Evolutionary conservation across 2,888 invertebrate species (phyloP).

Genomic region (Ichneumoninae sp.): DNA sequence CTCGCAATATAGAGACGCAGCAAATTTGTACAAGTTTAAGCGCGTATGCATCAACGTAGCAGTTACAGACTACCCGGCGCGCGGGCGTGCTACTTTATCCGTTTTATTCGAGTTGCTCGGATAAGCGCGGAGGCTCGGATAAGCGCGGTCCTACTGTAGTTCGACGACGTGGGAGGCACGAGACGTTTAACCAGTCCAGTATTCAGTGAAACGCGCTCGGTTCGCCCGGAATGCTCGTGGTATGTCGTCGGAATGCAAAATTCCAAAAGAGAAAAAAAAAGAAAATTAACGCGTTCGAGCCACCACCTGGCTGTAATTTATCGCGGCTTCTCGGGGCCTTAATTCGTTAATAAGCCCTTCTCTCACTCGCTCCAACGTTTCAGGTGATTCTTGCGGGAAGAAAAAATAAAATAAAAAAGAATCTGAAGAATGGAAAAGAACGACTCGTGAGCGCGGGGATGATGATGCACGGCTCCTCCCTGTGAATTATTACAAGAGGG

Average conservation of each 20-base stretch:
- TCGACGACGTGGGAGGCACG: slow-evolving; percentile 39
- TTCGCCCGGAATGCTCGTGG: slow-evolving; percentile 70
- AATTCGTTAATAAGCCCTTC: slow-evolving; percentile 76
- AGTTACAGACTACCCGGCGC: too few relatives aligned
- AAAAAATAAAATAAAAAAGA: slow-evolving; percentile 45
- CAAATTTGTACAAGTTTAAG: too few relatives aligned
- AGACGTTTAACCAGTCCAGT: not conserved
- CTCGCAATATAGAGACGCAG: too few relatives aligned
- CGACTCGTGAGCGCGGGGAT: slow-evolving; percentile 66
- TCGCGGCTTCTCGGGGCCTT: slow-evolving; percentile 73
- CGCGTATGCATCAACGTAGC: too few relatives aligned
- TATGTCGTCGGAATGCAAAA: slow-evolving; percentile 72
- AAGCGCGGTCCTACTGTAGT: too few relatives aligned
- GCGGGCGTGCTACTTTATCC: too few relatives aligned
- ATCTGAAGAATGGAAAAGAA: slow-evolving; percentile 51
- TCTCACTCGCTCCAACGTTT: slow-evolving; percentile 66
- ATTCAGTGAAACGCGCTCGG: slow-evolving; percentile 43
- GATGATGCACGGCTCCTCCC: slow-evolving; percentile 74
- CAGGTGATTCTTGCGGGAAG: slow-evolving; percentile 48
- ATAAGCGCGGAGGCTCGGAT: too few relatives aligned
- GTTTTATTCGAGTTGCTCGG: too few relatives aligned
- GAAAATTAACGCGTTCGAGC: slow-evolving; percentile 51
- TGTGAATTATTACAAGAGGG: slow-evolving; percentile 76
- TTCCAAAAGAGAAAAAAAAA: slow-evolving; percentile 66
- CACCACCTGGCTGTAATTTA: slow-evolving; percentile 76